phyloP scores from a whole-genome alignment of 1,140 invertebrate genomes.

The Dermatophagoides farinae region DNA sequence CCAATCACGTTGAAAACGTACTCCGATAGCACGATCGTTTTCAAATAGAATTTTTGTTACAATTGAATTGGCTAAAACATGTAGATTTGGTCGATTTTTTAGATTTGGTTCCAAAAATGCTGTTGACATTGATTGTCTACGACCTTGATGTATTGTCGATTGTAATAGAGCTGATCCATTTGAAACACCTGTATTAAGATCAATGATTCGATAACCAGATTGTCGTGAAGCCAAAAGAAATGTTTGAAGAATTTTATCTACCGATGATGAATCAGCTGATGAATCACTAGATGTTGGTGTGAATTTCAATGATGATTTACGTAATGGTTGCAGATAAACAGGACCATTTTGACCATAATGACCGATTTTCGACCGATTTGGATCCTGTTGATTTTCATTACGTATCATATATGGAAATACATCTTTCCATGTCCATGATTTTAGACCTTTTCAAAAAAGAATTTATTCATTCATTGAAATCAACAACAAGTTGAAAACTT shows the following conservation, averaged over 20 bases:
- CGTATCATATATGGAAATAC: constrained; percentile 6
- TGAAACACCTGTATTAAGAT: not conserved
- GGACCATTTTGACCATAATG: constrained; percentile 4
- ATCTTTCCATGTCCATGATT: constrained; percentile 7
- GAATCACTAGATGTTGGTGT: too few relatives aligned
- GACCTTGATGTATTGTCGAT: constrained; percentile 39
- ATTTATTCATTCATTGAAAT: not conserved
- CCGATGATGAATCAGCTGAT: not conserved
- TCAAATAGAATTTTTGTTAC: constrained; percentile 14
- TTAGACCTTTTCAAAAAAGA: not conserved
- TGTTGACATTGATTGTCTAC: constrained; percentile 67
- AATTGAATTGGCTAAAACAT: constrained; percentile 10
- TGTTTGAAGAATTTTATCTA: not conserved
- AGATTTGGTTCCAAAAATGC: constrained; percentile 60
- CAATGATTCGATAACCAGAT: constrained; percentile 4
- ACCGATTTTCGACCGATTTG: not conserved
- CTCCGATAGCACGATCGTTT: constrained; percentile 45
- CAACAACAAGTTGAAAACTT: not conserved
- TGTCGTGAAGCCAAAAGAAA: not conserved
- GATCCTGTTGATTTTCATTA: constrained; percentile 6
- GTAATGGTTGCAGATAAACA: not conserved
- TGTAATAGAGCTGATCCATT: not conserved
- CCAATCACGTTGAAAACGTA: constrained; percentile 39
- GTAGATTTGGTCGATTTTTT: constrained; percentile 23
- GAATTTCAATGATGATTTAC: not conserved